Evolutionary conservation across 2,797 vertebrate genomes (phyloP), one percentile per base, ranked within the genome.

Genomic region (Luscinia megarhynchos): DNA sequence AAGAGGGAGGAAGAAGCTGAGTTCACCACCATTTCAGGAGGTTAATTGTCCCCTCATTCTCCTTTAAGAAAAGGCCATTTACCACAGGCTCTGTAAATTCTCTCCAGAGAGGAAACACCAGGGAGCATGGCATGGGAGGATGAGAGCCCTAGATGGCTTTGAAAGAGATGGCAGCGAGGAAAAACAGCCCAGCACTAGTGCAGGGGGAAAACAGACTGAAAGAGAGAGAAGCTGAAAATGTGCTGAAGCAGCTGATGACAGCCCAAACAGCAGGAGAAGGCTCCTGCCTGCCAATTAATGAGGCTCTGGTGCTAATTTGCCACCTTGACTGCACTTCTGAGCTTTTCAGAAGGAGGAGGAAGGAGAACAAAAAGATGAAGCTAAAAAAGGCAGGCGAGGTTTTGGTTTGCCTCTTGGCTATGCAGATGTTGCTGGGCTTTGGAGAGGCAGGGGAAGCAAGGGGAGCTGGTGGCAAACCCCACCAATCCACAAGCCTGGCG

Each of bases 221-320:
- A 67, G 27, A 68, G 59, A 84, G 86, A 95, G 92, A 84, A 80
- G 57, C 57, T 90, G 89, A 58, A 59, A 96, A 93, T 93, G 66
- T 90, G 91, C 90, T 95, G 82, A 97, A 96, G 84, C 93, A 90
- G 84, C 93, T 96, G 91, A 93, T 92, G 96, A 97, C 96, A 96
- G 86, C 94, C 92, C 73, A 93, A 97, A 96, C 94, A 96, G 96
- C 93, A 78, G 96, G 97, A 95, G 94, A 93, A 97, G 93, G 88
- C 90, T 96, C 95, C 80, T 96, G 96, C 95, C 96, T 96, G 92
- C 94, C 97, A 97, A 95, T 97, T 98, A 98, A 97, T 4, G 12
- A 95, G 90, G 87, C 96, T 95, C 91, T 93, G 93, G 80, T 18
- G 91, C 90, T 97, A 97, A 97, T 98, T 97, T 97, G 92, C 96